Percentiles rank a stretch among this genome's conserved stretches.
phyloP scores from a whole-genome alignment of 2,113 vertebrate genomes.

The Dunckerocampus dactyliophorus region DNA sequence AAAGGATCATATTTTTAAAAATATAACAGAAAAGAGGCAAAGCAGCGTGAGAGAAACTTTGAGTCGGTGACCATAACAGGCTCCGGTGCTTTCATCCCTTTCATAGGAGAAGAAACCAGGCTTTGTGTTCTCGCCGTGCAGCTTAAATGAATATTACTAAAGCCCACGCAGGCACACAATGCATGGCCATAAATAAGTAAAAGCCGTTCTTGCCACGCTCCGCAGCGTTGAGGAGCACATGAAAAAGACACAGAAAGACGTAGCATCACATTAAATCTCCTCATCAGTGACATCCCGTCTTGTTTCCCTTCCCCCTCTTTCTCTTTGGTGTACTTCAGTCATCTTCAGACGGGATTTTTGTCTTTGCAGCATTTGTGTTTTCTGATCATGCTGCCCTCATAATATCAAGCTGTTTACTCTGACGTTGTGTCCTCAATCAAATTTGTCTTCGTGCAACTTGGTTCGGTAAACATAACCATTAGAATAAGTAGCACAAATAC shows the following conservation, averaged over 20 bases:
- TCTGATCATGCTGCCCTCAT: constrained; percentile 1
- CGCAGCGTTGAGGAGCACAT: constrained; percentile 33
- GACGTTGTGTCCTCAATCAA: no score
- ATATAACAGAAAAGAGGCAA: constrained; percentile 15
- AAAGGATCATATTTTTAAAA: constrained; percentile 18
- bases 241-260: constrained; percentile 44
- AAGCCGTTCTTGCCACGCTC: constrained; percentile 41
- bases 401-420: no score
- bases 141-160: constrained; percentile 65
- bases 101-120: constrained; percentile 48
- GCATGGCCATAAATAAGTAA: constrained; percentile 64
- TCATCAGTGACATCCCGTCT: constrained; percentile 61
- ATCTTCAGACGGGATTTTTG: constrained; percentile 14
- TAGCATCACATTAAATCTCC: constrained; percentile 52
- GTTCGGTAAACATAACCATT: no score
- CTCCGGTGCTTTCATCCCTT: constrained; percentile 52
- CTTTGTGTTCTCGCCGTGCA: constrained; percentile 53
- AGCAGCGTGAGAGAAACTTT: constrained; percentile 21
- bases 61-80: constrained; percentile 35
- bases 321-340: constrained; percentile 14
- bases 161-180: constrained; percentile 61
- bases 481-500: not conserved
- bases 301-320: constrained; percentile 13
- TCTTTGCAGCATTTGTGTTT: constrained; percentile 13
- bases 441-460: no score